Percentiles rank a stretch among this genome's conserved stretches.
These are phyloP conservation scores for Chalcis sispes DNA, from an alignment of 2,888 invertebrate species.

Conservation along the genomic window DNA sequence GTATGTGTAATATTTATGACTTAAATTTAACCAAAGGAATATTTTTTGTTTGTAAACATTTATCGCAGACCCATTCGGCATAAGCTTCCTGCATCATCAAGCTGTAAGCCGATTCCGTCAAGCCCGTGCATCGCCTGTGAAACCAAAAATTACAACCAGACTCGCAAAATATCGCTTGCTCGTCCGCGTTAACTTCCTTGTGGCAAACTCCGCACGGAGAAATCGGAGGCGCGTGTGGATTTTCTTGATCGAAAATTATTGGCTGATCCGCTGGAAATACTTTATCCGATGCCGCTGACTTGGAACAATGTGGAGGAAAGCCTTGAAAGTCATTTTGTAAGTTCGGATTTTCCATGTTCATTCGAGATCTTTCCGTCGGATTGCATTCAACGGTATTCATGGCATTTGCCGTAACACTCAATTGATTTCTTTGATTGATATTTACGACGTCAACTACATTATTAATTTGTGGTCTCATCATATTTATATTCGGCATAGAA, in stretches of 20 bases:
- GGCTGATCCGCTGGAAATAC: slow-evolving; percentile 97
- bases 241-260: slow-evolving; percentile 98
- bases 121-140: slow-evolving; percentile 96
- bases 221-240: slow-evolving; percentile 98
- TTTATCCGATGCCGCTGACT: slow-evolving; percentile 93
- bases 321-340: slow-evolving; percentile 77
- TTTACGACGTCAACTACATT: slow-evolving; percentile 74
- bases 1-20: no score
- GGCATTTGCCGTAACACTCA: slow-evolving; percentile 75
- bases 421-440: slow-evolving; percentile 73
- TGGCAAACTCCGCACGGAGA: slow-evolving; percentile 98
- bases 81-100: slow-evolving; percentile 95
- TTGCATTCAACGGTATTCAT: slow-evolving; percentile 79
- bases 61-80: slow-evolving; percentile 99
- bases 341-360: slow-evolving; percentile 78
- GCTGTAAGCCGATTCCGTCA: slow-evolving; percentile 95
- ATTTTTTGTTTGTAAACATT: slow-evolving; percentile 94
- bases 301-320: slow-evolving; percentile 83
- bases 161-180: slow-evolving; percentile 98
- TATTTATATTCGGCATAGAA: slow-evolving; percentile 84
- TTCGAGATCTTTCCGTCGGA: slow-evolving; percentile 76
- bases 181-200: slow-evolving; percentile 98
- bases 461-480: slow-evolving; percentile 85
- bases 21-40: slow-evolving; percentile 98
- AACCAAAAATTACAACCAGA: slow-evolving; percentile 99